Evolutionary conservation across 2,888 invertebrate genomes (phyloP).

Genomic region (Aporophyla lueneburgensis): DNA sequence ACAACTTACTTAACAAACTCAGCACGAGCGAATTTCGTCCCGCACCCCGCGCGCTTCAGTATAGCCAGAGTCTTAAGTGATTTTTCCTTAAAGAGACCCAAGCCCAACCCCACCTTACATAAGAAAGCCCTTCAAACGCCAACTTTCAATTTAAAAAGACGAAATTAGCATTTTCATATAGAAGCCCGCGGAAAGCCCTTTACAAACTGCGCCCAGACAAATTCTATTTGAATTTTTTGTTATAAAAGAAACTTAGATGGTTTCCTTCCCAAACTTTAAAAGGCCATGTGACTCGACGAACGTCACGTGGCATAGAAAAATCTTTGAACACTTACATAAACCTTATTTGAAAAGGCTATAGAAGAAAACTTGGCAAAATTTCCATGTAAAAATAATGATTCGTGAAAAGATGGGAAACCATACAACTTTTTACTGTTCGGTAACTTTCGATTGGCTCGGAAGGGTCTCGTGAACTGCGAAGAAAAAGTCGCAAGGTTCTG

Average conservation of each 20-base stretch:
- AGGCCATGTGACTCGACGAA: slow-evolving; percentile 55
- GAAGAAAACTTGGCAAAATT: slow-evolving; percentile 18
- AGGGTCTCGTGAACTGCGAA: slow-evolving; percentile 36
- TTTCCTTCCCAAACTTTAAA: slow-evolving; percentile 23
- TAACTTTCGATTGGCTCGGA: slow-evolving; percentile 3
- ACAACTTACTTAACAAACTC: not conserved
- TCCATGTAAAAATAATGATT: slow-evolving; percentile 52
- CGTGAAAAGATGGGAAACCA: slow-evolving; percentile 32
- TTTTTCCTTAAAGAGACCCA: slow-evolving; percentile 3
- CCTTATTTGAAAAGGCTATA: not conserved
- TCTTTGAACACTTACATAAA: slow-evolving; percentile 48
- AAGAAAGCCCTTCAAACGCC: slow-evolving; percentile 47
- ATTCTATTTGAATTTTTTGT: slow-evolving; percentile 53
- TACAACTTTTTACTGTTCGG: not conserved
- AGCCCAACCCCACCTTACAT: slow-evolving; percentile 50
- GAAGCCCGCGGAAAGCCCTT: slow-evolving; percentile 20
- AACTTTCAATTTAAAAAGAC: slow-evolving; percentile 29
- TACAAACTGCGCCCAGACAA: slow-evolving; percentile 27
- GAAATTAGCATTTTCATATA: slow-evolving; percentile 32
- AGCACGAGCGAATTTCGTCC: not conserved
- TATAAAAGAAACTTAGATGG: slow-evolving; percentile 15
- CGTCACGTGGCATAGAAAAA: slow-evolving; percentile 59
- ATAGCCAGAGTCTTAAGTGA: not conserved
- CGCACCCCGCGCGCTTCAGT: not conserved
- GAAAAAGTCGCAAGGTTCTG: slow-evolving; percentile 2